Base-by-base conservation (phyloP, 2,797 vertebrate genomes). In the Carcharodon carcharias region DNA sequence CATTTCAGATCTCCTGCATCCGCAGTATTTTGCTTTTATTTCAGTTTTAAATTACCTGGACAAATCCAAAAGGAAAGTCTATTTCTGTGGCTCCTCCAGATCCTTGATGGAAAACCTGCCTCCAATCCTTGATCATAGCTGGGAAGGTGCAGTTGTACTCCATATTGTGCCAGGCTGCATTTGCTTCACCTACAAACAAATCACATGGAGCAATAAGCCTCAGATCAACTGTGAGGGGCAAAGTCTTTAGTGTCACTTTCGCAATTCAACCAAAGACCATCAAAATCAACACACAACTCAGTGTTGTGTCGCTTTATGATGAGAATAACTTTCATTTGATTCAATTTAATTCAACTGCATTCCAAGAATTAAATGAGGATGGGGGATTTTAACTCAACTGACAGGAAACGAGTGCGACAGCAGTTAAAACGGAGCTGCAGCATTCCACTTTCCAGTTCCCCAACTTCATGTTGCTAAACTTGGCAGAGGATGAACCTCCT, bases 31-130 rank as follows among this genome's bases (percentile, higher is more conserved):
- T 77, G 31, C 9, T 77, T 77, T 31, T 69, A 69, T 54, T 16
- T 35, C 1, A 16, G 11, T n/a, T 9, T 95, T 95, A 18, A 45
- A 92, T 96, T 96, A 99, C 99, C 98, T 99, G 99, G 61, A 99
- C 99, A 5, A 99, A 99, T 96, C 99, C 99, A 82, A 99, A 99
- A 0, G 99, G 99, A 96, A 99, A 99, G 96, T 98, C 97, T 0
- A 0, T 82, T 11, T 98, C 97, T 0, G 98, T 99, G 97, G 99
- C 98, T 0, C 98, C 97, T 0, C 96, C 97, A 0, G 99, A 99
- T 85, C 98, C 98, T 0, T 80, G 0, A 11, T 99, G 98, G 97
- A 99, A 99, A 0, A 97, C 97, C 87, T 67, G 94, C 97, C 99
- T 99, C 99, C 99, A 99, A 97, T 99, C 98, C 0, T 98, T 97